These are phyloP conservation scores for Gymnobelideus leadbeateri DNA, from an alignment of 2,113 vertebrate species.

Conservation along the genomic window DNA sequence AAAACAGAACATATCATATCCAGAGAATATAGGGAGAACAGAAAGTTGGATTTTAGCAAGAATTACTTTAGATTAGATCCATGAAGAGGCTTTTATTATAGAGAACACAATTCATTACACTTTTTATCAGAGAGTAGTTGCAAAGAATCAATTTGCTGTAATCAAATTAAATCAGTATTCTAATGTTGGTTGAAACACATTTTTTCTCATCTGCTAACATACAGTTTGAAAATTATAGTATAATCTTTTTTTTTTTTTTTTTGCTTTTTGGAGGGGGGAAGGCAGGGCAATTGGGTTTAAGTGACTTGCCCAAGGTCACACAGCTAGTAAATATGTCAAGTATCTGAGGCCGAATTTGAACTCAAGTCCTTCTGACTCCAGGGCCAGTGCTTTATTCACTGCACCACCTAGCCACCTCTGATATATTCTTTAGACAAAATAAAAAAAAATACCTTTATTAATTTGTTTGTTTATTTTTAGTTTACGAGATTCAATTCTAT, in stretches of 20 bases:
- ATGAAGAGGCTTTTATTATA: slow-evolving; percentile 36
- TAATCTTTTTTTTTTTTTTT: not conserved
- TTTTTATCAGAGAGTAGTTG: slow-evolving; percentile 21
- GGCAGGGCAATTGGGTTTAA: no score
- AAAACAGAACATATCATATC: not conserved
- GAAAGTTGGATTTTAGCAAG: not conserved
- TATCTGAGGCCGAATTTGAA: no score
- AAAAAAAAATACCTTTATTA: no score
- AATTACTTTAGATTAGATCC: slow-evolving; percentile 29
- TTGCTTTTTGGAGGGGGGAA: no score
- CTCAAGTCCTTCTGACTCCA: no score
- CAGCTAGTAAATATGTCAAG: no score
- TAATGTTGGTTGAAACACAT: not conserved
- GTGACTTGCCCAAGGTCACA: no score
- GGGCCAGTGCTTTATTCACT: no score
- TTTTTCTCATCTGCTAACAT: slow-evolving; percentile 13
- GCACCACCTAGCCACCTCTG: no score
- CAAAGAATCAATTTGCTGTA: slow-evolving; percentile 18
- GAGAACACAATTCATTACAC: not conserved
- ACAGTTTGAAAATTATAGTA: slow-evolving; percentile 10
- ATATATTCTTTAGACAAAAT: no score
- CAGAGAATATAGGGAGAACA: not conserved
- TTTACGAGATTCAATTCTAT: no score
- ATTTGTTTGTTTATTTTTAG: no score
- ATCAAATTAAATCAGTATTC: slow-evolving; percentile 19